Conservation (phyloP, 2,888 invertebrate species). For the Branchipolynoe longqiensis region DNA sequence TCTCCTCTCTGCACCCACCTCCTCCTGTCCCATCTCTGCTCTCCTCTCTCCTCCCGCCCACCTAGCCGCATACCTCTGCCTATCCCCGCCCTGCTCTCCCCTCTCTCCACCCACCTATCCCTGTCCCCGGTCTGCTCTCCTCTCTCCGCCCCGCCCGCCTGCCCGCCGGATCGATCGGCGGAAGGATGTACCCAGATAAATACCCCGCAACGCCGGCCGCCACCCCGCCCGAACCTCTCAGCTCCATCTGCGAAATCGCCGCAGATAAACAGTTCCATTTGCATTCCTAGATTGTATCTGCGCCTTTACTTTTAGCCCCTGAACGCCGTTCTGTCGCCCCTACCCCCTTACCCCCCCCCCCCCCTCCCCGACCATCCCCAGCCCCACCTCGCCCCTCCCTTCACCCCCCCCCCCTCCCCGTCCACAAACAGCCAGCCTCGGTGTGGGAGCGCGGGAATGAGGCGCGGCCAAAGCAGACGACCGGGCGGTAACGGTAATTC, state of each 20-base stretch:
- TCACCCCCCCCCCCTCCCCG: not conserved
- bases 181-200: conserved; percentile 31
- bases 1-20: too few relatives aligned
- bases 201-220: conserved; percentile 19
- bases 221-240: conserved; percentile 18
- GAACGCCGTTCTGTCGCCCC: not conserved
- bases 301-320: conserved; percentile 32
- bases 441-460: not conserved
- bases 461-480: not conserved
- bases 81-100: not conserved
- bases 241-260: conserved; percentile 36
- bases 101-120: too few relatives aligned
- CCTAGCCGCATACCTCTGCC: not conserved
- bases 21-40: too few relatives aligned
- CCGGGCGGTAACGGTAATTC: too few relatives aligned
- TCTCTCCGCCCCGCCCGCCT: not conserved
- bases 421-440: not conserved
- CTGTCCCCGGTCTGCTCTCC: conserved; percentile 9
- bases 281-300: conserved; percentile 39
- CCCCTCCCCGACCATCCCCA: too few relatives aligned
- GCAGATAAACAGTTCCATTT: conserved; percentile 35
- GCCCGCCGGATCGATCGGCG: not conserved
- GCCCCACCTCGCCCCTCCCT: too few relatives aligned
- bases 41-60: not conserved
- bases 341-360: not conserved